Conservation (phyloP, 2,888 invertebrate species). For the Dryocosmus kuriphilus region DNA sequence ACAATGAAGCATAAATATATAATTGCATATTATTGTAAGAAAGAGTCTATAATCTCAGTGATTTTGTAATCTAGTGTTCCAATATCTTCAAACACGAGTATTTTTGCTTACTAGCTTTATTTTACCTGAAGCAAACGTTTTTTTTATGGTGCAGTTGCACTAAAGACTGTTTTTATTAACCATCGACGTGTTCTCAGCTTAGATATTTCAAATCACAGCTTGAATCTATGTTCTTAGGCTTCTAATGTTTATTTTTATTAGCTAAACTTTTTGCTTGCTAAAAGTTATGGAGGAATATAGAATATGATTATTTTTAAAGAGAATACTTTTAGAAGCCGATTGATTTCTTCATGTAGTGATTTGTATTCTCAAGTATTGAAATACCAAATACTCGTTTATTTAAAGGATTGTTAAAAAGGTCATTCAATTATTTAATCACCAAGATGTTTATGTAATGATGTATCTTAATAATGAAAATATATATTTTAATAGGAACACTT, state of each 20-base stretch:
- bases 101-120: not conserved
- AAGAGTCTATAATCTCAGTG: not conserved
- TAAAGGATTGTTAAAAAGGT: not conserved
- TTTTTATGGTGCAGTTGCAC: not conserved
- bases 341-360: not conserved
- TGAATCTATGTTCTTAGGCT: not conserved
- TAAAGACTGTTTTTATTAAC: not conserved
- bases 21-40: not conserved
- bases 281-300: not conserved
- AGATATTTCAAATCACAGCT: not conserved
- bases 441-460: not conserved
- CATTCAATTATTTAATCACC: not conserved
- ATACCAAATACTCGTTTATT: slow-evolving; percentile 35
- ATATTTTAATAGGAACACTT: slow-evolving; percentile 16
- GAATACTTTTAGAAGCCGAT: not conserved
- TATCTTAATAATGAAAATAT: slow-evolving; percentile 22
- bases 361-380: slow-evolving; percentile 25
- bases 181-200: not conserved
- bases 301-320: not conserved
- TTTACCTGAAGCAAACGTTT: not conserved
- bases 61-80: not conserved
- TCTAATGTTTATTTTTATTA: not conserved
- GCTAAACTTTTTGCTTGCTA: not conserved
- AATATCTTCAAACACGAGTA: not conserved
- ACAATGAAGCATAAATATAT: not conserved